phyloP scores from a whole-genome alignment of 1,140 invertebrate genomes.

The Paraescarpia echinospica region DNA sequence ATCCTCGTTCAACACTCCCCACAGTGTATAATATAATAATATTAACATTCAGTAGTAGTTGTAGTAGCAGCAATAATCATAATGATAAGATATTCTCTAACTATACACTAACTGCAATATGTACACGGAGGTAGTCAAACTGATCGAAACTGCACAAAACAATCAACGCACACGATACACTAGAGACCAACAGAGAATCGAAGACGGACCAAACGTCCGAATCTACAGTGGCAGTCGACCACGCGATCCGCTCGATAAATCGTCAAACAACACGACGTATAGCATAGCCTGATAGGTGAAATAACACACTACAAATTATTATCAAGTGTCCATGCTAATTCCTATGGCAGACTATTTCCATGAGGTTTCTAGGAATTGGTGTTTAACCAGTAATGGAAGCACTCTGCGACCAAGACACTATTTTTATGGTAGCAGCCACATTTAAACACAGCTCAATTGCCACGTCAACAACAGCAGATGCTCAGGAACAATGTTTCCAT shows the following conservation, averaged over 20 bases:
- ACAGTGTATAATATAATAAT: slow-evolving; percentile 7
- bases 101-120: not conserved
- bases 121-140: not conserved
- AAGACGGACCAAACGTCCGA: not conserved
- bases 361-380: not conserved
- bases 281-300: not conserved
- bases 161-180: not conserved
- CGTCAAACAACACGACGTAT: not conserved
- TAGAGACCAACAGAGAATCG: not conserved
- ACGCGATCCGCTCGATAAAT: not conserved
- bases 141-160: slow-evolving; percentile 5
- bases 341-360: not conserved
- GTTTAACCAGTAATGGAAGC: not conserved
- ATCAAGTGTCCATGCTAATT: not conserved
- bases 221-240: not conserved
- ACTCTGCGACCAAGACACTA: not conserved
- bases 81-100: not conserved
- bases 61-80: slow-evolving; percentile 5
- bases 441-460: not conserved
- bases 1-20: not conserved
- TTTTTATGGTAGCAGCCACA: not conserved
- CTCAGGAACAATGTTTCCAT: not conserved
- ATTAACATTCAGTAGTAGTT: not conserved
- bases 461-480: not conserved
- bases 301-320: not conserved